Conservation (phyloP, 2,113 vertebrate species). For the Phrynosoma platyrhinos region DNA sequence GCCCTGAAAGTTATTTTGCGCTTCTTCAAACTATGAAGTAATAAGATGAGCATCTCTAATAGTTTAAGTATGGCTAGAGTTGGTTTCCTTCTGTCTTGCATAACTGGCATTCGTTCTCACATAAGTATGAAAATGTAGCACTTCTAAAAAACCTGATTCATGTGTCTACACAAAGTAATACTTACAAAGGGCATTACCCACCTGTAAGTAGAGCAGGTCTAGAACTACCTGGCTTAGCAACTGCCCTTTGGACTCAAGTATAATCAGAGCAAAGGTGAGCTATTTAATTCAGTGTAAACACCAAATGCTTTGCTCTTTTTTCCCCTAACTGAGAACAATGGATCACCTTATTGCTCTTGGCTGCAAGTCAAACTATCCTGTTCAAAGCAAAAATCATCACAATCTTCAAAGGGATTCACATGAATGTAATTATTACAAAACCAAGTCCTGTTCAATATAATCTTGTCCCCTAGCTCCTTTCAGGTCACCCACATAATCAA, state of each 20-base stretch:
- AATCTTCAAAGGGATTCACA: background rate
- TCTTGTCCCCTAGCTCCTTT: background rate
- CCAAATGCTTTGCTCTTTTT: background rate
- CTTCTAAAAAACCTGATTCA: background rate
- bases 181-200: background rate
- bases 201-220: background rate
- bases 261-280: background rate
- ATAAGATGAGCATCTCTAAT: background rate
- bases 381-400: background rate
- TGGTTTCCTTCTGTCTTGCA: background rate
- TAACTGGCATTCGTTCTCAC: background rate
- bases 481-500: background rate
- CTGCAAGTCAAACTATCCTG: background rate
- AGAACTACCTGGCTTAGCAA: background rate
- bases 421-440: background rate
- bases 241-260: background rate
- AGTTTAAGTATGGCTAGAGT: background rate
- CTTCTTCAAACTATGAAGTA: background rate
- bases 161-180: background rate
- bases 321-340: background rate
- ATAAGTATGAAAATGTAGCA: background rate
- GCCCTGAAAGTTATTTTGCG: background rate
- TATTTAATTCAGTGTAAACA: background rate
- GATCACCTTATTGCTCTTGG: background rate
- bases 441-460: background rate